These are phyloP conservation scores for Hydractinia symbiolongicarpus DNA, from an alignment of 30 jellyfish, hydroid and myxozoan species.

Conservation along the genomic window DNA sequence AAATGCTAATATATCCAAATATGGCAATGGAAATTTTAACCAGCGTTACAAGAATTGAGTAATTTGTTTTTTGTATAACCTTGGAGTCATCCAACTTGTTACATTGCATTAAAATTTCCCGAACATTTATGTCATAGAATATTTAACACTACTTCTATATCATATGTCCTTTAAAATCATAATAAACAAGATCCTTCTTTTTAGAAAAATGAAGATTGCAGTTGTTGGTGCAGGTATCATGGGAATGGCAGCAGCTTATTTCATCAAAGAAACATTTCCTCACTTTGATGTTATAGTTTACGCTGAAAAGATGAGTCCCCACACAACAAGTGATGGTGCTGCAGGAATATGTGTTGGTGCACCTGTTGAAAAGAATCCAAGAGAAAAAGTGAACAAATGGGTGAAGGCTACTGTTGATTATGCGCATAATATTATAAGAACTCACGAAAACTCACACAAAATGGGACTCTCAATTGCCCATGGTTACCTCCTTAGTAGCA, in stretches of 20 bases:
- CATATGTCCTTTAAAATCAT: too few relatives aligned
- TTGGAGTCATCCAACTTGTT: too few relatives aligned
- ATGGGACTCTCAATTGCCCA: constrained; percentile 5
- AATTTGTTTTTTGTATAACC: too few relatives aligned
- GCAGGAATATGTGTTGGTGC: constrained; percentile 42
- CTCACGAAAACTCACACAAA: not conserved
- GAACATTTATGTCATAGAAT: too few relatives aligned
- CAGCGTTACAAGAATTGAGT: too few relatives aligned
- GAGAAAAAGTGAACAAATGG: constrained; percentile 16
- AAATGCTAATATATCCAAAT: too few relatives aligned
- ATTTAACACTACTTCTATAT: too few relatives aligned
- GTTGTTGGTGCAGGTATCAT: constrained; percentile 72
- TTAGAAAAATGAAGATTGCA: constrained; percentile 31
- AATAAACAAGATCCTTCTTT: not conserved
- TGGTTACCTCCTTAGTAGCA: constrained; percentile 4
- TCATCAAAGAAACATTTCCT: not conserved
- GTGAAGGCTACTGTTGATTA: constrained; percentile 1
- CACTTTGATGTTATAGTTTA: constrained; percentile 22
- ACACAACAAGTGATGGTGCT: constrained; percentile 74
- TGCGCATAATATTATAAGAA: not conserved
- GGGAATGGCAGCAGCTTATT: constrained; percentile 59
- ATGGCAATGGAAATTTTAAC: too few relatives aligned
- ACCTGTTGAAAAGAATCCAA: not conserved
- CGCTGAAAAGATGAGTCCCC: constrained; percentile 53
- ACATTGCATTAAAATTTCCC: too few relatives aligned